phyloP scores from a whole-genome alignment of 1,140 invertebrate genomes.

The Heliconius hewitsoni region DNA sequence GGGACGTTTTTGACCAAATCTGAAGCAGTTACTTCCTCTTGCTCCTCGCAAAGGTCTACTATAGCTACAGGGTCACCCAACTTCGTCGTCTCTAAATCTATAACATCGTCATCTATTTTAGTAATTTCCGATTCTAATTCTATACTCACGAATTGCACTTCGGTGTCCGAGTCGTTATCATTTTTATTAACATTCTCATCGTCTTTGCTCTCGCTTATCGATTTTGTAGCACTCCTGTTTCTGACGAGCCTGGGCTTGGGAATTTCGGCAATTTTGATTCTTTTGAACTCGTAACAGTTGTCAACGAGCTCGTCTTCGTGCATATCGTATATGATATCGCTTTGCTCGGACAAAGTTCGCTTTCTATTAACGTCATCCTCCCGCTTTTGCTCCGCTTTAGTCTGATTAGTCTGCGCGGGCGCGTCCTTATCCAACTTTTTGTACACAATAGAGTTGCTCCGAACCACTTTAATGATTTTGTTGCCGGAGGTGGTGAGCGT shows the following conservation, averaged over 20 bases:
- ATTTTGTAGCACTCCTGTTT: constrained; percentile 52
- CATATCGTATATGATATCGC: constrained; percentile 60
- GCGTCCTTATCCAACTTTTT: constrained; percentile 66
- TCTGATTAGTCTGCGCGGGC: constrained; percentile 37
- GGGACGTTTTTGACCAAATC: constrained; percentile 69
- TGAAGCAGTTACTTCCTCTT: constrained; percentile 55
- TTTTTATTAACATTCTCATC: constrained; percentile 47
- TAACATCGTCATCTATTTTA: constrained; percentile 52
- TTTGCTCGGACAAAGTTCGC: constrained; percentile 65
- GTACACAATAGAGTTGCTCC: constrained; percentile 75
- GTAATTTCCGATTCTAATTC: constrained; percentile 49
- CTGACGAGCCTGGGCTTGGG: constrained; percentile 67
- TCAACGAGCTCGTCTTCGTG: constrained; percentile 69
- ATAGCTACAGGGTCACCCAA: constrained; percentile 58
- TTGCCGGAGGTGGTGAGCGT: constrained; percentile 67
- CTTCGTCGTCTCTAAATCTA: constrained; percentile 61
- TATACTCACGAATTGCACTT: constrained; percentile 68
- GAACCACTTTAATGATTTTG: constrained; percentile 73
- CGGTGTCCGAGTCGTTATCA: constrained; percentile 65
- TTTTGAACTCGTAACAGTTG: constrained; percentile 72
- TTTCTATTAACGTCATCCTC: constrained; percentile 54
- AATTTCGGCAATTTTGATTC: constrained; percentile 64
- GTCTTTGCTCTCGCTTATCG: constrained; percentile 50
- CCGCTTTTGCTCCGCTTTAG: constrained; percentile 52
- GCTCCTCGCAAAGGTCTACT: constrained; percentile 68